A percentile compares a stretch with the other conserved stretches of the same genome.
Conservation (phyloP, 2,797 vertebrate species). For the Silurus aristotelis region DNA sequence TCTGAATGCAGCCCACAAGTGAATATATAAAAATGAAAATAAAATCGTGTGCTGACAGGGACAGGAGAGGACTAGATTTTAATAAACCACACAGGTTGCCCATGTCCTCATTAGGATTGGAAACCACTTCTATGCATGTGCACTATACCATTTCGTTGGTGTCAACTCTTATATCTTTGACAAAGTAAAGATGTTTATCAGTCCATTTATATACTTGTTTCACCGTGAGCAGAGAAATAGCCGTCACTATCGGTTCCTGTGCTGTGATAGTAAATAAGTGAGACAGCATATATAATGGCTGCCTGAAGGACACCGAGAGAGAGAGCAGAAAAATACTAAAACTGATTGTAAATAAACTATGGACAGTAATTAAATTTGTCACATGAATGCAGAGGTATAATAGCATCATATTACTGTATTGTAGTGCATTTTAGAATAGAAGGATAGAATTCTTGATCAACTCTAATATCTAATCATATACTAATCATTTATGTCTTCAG, state of each 20-base stretch:
- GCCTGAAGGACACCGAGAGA: conserved; percentile 38
- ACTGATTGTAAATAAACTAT: conserved; percentile 13
- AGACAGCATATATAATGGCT: conserved; percentile 33
- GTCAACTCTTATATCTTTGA: conserved; percentile 50
- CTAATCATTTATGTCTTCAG: neutral
- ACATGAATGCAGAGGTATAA: conserved; percentile 19
- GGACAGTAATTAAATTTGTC: conserved; percentile 18
- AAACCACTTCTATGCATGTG: neutral
- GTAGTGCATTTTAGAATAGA: neutral
- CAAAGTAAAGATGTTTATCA: conserved; percentile 20
- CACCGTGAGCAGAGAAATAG: conserved; percentile 35
- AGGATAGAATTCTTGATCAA: neutral
- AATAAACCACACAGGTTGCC: conserved; percentile 62
- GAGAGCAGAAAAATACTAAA: conserved; percentile 21
- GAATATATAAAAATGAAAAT: conserved; percentile 3
- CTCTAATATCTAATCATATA: neutral
- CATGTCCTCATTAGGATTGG: neutral
- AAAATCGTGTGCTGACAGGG: conserved; percentile 49
- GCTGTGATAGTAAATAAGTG: conserved; percentile 40
- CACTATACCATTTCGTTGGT: neutral
- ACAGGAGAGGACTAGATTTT: conserved; percentile 63
- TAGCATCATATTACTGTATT: neutral
- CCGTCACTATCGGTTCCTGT: conserved; percentile 36
- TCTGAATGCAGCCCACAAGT: neutral
- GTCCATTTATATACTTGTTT: conserved; percentile 34